phyloP scores from a whole-genome alignment of 2,113 vertebrate species.

The Misgurnus mizolepis region DNA sequence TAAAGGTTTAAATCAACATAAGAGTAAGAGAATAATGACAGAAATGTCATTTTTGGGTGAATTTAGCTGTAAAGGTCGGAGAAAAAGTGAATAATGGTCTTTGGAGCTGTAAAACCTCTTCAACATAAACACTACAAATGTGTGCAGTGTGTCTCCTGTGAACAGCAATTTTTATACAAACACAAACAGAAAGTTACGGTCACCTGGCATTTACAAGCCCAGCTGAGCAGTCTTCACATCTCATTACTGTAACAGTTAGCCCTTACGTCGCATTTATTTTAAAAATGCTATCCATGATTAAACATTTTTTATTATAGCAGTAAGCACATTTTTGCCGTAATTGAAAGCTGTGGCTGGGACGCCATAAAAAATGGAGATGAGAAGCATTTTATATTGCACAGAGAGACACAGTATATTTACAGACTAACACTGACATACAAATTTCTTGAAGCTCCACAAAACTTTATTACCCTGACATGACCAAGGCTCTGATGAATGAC shows the following conservation, averaged over 20 bases:
- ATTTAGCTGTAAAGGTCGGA: too few species aligned
- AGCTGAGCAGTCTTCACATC: not conserved
- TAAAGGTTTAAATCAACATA: too few species aligned
- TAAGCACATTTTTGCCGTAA: not conserved
- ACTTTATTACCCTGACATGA: not conserved
- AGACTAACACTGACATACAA: not conserved
- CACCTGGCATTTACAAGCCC: not conserved
- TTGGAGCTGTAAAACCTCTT: too few species aligned
- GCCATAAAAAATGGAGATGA: conserved; percentile 9
- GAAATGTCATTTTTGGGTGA: too few species aligned
- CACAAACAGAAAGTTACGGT: not conserved
- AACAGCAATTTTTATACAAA: not conserved
- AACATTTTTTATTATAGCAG: conserved; percentile 1
- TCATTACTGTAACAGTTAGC: not conserved
- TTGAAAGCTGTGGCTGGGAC: not conserved
- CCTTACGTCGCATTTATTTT: not conserved
- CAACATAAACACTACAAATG: too few species aligned
- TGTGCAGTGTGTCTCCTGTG: too few species aligned
- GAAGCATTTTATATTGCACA: not conserved
- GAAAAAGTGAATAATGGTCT: too few species aligned
- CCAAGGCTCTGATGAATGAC: not conserved
- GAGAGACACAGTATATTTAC: not conserved
- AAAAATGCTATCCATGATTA: not conserved
- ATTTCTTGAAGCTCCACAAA: not conserved
- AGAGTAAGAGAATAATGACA: too few species aligned